Conservation (phyloP, 2,797 vertebrate species). For the Nannoperca australis region DNA sequence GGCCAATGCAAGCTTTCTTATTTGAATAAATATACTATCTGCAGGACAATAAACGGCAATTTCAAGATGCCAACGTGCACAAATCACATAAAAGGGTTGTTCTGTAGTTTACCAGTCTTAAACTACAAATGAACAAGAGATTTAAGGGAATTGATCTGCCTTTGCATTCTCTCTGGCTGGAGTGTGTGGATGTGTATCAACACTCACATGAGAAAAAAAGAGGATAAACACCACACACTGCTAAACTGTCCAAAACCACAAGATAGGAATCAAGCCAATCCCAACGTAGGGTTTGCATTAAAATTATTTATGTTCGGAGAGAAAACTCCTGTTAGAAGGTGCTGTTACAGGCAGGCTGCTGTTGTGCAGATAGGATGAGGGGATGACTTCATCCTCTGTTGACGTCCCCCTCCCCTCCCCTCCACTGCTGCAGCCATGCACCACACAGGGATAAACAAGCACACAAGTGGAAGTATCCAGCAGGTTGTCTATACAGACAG, state of each 20-base stretch:
- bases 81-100: background rate
- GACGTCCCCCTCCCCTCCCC: conserved; percentile 45
- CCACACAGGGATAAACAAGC: conserved; percentile 77
- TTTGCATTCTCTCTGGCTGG: conserved; percentile 4
- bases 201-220: background rate
- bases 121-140: background rate
- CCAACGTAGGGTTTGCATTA: background rate
- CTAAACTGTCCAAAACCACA: background rate
- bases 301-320: background rate
- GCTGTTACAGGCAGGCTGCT: conserved; percentile 20
- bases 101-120: background rate
- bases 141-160: background rate
- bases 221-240: background rate
- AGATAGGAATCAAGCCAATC: background rate
- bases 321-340: background rate
- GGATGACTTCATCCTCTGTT: conserved; percentile 82
- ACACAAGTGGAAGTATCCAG: conserved; percentile 55
- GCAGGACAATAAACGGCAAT: background rate
- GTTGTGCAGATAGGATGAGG: conserved; percentile 46
- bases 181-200: background rate
- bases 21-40: background rate
- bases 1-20: background rate
- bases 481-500: background rate
- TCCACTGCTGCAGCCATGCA: conserved; percentile 77
- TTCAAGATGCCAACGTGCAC: conserved; percentile 5